Evolutionary conservation across 2,113 vertebrate genomes (phyloP).

Genomic region (Motacilla tschutschensis): DNA sequence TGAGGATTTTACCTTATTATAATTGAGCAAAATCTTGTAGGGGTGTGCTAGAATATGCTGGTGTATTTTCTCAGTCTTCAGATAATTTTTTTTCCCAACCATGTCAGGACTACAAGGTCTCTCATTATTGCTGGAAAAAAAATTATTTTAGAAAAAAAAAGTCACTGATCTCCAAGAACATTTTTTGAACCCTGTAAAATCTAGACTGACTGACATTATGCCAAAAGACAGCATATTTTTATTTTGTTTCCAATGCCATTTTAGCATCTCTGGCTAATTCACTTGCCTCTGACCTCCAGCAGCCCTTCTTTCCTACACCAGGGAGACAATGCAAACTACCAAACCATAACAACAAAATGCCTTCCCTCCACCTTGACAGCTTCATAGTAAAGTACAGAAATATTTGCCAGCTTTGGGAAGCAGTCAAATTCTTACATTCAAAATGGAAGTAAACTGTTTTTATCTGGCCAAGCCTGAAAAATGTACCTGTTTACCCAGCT

Average conservation of each 20-base stretch:
- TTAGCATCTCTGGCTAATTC: neutral
- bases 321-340: neutral
- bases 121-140: neutral
- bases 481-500: rapidly evolving
- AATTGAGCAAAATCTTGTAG: neutral
- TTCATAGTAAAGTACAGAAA: neutral
- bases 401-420: neutral
- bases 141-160: neutral
- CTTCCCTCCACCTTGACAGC: neutral
- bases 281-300: neutral
- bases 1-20: neutral
- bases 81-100: neutral
- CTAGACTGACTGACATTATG: neutral
- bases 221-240: neutral
- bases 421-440: neutral
- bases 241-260: neutral
- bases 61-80: neutral
- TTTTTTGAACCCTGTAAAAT: neutral
- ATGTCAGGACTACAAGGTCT: neutral
- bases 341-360: neutral
- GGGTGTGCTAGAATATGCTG: neutral
- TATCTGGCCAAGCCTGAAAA: neutral
- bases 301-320: neutral
- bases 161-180: neutral
- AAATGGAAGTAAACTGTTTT: neutral